Evolutionary conservation across 2,113 vertebrate genomes (phyloP), one percentile per base, ranked within the genome.

Genomic region (Barnardius zonarius): DNA sequence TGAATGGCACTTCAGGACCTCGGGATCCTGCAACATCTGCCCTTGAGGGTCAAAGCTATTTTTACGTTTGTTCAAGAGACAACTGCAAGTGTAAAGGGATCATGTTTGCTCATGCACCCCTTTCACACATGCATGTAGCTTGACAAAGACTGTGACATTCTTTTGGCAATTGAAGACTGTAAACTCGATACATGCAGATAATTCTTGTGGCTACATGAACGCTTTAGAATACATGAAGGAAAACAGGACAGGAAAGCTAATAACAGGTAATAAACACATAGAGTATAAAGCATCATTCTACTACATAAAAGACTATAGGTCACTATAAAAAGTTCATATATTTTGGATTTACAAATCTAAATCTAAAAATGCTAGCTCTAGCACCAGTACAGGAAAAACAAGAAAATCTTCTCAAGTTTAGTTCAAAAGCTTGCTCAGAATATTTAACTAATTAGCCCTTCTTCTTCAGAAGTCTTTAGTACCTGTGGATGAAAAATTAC

Each of bases 61-160:
- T 89, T 92, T 92, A 63, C 2, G 0, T 67, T 78, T 95, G 74
- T 59, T 94, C 79, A 85, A 89, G 96, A 97, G 93, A 87, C 90
- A 96, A 88, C 90, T 39, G 67, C 69, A 78, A 83, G 37, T 76
- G 80, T 78, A 91, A 95, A 95, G 49, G 77, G 62, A 93, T 92
- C 57, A 67, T 25, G 79, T 93, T 95, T 92, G 67, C 55, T 87
- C 54, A 52, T 0, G 0, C 39, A 70, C 63, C 61, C n/a, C 80
- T 89, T 87, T 86, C 77, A 95, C 22, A 4, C 39, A n/a, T 7
- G 16, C 48, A 69, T 49, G 59, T 37, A 75, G 52, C 85, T 79
- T 0, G 0, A 83, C 57, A 90, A 51, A 84, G 66, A 55, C 18
- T 25, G 18, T 24, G 24, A 61, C 48, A 76, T 44, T 88, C 48